Base-by-base conservation (phyloP, 2,113 vertebrate genomes). In the Rhynchopsitta pachyrhyncha region DNA sequence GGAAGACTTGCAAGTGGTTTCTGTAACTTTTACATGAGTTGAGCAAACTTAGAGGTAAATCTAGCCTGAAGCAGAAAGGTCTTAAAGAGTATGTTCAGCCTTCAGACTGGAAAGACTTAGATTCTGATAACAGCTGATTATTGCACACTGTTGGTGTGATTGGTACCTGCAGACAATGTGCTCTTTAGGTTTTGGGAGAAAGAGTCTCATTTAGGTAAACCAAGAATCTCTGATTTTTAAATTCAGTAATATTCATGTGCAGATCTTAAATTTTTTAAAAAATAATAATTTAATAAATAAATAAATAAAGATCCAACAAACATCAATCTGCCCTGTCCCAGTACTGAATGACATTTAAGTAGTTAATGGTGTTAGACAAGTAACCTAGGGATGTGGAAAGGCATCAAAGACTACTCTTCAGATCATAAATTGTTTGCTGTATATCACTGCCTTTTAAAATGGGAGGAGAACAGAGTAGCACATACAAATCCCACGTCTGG, bases 381-480 rank as follows among this genome's bases (percentile, higher is more conserved):
- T 18, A 69, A 3, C 35, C 24, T 52, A n/a, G 24, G 33, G 19
- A 46, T 59, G 12, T 86, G 39, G 47, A 37, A 62, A 84, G 44
- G 20, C 39, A 57, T 68, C n/a, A n/a, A 76, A 71, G n/a, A 59
- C 27, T 67, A 3, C 37, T 63, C 59, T 49, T 71, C 37, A 85
- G 41, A 83, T 66, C 18, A 17, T 57, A 37, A 82, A 37, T 19
- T 62, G 17, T 44, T 70, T 78, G 17, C 24, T 62, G 5, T 44
- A 10, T 42, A 66, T 17, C 33, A 20, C 31, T 67, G 27, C 25
- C 11, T 70, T 0, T 41, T 70, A 20, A 67, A 82, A 39, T 46
- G 49, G 20, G 35, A 18, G 33, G 25, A 79, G 41, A 74, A 24
- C 2, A 1, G 11, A 52, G 42, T 52, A 53, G 33, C 0, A 0